Conservation (phyloP, 1,140 invertebrate genomes). For the Heliconius melpomene region DNA sequence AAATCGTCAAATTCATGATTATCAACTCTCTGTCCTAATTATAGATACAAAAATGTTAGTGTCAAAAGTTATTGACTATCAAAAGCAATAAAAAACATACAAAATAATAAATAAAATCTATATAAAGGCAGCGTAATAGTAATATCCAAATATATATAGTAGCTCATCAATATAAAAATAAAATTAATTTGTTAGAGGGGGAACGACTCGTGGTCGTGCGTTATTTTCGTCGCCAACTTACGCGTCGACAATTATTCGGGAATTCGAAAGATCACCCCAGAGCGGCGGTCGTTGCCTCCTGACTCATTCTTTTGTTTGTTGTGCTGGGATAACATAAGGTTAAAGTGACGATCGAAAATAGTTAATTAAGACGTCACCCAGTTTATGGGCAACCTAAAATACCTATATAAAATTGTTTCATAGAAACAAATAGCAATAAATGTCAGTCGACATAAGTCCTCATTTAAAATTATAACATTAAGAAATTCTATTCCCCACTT, state of each 20-base stretch:
- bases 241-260: conserved; percentile 77
- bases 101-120: neutral
- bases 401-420: no score
- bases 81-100: neutral
- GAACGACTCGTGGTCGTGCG: conserved; percentile 58
- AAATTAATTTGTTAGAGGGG: conserved; percentile 72
- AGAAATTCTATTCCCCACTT: no score
- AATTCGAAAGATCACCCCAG: conserved; percentile 77
- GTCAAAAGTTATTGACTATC: no score
- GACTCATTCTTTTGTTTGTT: conserved; percentile 75
- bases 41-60: neutral
- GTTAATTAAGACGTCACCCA: neutral
- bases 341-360: conserved; percentile 12
- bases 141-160: conserved; percentile 32
- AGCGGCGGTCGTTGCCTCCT: conserved; percentile 71
- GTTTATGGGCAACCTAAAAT: neutral
- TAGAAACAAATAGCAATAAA: no score
- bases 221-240: conserved; percentile 75
- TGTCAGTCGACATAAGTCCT: no score
- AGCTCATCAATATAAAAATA: conserved; percentile 74
- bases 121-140: neutral
- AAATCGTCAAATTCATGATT: no score
- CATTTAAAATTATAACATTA: no score
- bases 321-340: conserved; percentile 35
- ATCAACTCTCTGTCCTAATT: no score